These are phyloP conservation scores for Archocentrus centrarchus DNA, from an alignment of 2,113 vertebrate genomes.

Conservation along the genomic window DNA sequence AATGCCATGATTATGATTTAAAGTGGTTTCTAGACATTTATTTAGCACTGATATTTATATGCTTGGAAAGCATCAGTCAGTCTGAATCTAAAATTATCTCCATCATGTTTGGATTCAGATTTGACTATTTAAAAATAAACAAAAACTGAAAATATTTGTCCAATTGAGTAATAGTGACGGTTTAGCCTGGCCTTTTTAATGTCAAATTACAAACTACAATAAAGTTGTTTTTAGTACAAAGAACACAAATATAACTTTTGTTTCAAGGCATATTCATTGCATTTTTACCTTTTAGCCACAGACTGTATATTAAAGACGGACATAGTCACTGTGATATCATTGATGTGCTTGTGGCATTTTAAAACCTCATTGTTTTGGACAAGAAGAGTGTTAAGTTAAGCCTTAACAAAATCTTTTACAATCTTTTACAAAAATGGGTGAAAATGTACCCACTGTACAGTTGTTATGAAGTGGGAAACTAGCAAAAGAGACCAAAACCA, in stretches of 20 bases:
- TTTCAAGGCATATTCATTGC: not conserved
- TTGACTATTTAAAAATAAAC: not conserved
- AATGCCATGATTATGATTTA: not conserved
- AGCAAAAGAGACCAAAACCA: no score
- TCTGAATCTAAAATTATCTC: not conserved
- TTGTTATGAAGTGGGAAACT: no score
- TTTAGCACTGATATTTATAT: not conserved
- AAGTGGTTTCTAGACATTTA: not conserved
- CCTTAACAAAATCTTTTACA: no score
- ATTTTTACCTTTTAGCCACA: not conserved
- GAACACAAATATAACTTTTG: not conserved
- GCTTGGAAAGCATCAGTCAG: not conserved
- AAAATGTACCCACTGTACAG: no score
- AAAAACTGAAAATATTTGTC: not conserved
- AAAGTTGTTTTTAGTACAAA: no score
- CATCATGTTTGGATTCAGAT: not conserved
- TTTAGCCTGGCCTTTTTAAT: not conserved
- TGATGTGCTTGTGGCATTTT: not conserved
- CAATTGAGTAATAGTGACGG: not conserved
- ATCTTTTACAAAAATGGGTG: no score
- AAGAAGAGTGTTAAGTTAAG: no score
- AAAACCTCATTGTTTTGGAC: not conserved
- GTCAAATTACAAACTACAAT: no score
- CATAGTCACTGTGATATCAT: not conserved
- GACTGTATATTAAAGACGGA: not conserved